These are phyloP conservation scores for Protosalanx chinensis DNA, from an alignment of 2,797 vertebrate genomes.

Conservation along the genomic window DNA sequence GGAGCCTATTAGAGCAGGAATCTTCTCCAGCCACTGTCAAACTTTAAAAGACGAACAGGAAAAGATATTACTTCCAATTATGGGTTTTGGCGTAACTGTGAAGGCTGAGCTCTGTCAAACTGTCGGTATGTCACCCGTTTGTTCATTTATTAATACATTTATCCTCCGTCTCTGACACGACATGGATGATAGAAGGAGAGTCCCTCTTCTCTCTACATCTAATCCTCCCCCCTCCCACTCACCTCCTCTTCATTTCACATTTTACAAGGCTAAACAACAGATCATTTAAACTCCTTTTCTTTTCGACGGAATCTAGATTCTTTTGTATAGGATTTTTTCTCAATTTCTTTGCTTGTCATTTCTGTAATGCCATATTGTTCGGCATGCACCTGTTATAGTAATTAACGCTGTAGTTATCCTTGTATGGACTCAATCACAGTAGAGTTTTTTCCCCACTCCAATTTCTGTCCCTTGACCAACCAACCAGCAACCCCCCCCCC, in stretches of 20 bases:
- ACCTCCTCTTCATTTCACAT: slow-evolving; percentile 20
- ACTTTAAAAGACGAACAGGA: slow-evolving; percentile 48
- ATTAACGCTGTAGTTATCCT: slow-evolving; percentile 51
- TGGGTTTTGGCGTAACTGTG: slow-evolving; percentile 43
- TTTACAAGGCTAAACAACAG: slow-evolving; percentile 35
- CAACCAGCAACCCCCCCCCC: not conserved
- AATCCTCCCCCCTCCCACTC: slow-evolving; percentile 16
- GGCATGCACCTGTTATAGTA: slow-evolving; percentile 56
- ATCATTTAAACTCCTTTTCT: slow-evolving; percentile 46
- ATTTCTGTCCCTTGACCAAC: slow-evolving; percentile 48
- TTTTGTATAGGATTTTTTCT: slow-evolving; percentile 47
- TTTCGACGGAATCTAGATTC: slow-evolving; percentile 44
- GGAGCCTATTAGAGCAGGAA: slow-evolving; percentile 54
- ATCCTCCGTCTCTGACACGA: slow-evolving; percentile 33
- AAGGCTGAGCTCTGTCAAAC: slow-evolving; percentile 43
- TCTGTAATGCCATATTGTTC: slow-evolving; percentile 54
- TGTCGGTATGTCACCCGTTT: slow-evolving; percentile 40
- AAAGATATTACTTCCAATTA: slow-evolving; percentile 60
- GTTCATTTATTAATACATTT: slow-evolving; percentile 42
- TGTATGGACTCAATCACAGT: slow-evolving; percentile 44
- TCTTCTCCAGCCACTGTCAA: slow-evolving; percentile 48
- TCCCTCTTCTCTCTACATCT: slow-evolving; percentile 8
- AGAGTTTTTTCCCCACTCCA: slow-evolving; percentile 47
- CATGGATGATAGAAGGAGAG: slow-evolving; percentile 36
- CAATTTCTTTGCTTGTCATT: slow-evolving; percentile 48